These are phyloP conservation scores for Cavia aperea DNA, from an alignment of 2,113 vertebrate species.

Conservation along the genomic window DNA sequence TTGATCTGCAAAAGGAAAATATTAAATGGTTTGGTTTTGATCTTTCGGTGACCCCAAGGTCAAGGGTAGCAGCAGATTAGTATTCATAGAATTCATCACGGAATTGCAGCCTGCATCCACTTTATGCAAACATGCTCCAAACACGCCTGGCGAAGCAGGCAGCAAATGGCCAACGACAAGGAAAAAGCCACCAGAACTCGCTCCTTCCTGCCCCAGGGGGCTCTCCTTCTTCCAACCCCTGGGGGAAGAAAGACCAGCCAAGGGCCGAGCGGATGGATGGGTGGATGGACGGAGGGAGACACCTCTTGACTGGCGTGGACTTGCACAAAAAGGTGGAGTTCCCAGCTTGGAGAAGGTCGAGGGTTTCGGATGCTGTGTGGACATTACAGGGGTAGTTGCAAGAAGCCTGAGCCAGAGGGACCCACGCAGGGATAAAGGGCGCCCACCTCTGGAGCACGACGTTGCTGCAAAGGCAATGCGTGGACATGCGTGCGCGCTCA, in stretches of 20 bases:
- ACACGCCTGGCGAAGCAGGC: slow-evolving; percentile 74
- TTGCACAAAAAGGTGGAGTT: neutral
- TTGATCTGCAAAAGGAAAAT: slow-evolving; percentile 99
- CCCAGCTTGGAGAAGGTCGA: neutral
- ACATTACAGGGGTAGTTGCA: neutral
- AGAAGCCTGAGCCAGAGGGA: neutral
- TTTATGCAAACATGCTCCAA: slow-evolving; percentile 84
- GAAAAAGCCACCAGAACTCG: slow-evolving; percentile 15
- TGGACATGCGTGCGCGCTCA: neutral
- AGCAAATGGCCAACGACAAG: slow-evolving; percentile 73
- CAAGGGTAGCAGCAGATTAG: slow-evolving; percentile 99
- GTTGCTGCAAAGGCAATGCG: neutral
- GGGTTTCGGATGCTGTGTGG: neutral
- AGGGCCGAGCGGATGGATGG: slow-evolving; percentile 20
- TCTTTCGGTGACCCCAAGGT: slow-evolving; percentile 92
- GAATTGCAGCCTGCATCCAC: slow-evolving; percentile 82
- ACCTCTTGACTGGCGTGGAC: slow-evolving; percentile 26
- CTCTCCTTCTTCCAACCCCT: neutral
- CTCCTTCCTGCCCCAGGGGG: neutral
- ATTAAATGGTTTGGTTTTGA: slow-evolving; percentile 98
- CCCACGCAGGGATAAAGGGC: neutral
- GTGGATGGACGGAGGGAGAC: neutral
- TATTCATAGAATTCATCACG: slow-evolving; percentile 88
- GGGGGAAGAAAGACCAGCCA: neutral
- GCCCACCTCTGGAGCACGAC: neutral